Percentiles rank a stretch among this genome's conserved stretches.
These are phyloP conservation scores for Desoria tigrina DNA, from an alignment of 2,888 invertebrate genomes.

Conservation along the genomic window DNA sequence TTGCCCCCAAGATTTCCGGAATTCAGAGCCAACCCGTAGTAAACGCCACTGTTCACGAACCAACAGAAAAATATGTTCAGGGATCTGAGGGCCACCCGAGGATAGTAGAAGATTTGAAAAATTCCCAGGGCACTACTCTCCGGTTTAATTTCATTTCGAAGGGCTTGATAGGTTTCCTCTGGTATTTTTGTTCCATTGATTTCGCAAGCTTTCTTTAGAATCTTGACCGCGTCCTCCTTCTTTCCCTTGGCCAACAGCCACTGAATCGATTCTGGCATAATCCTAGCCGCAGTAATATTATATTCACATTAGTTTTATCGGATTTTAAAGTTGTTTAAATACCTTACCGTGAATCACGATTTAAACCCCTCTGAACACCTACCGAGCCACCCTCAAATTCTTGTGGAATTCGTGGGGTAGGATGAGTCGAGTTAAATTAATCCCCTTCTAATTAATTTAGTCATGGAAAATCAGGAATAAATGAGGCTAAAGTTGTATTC, in stretches of 20 bases:
- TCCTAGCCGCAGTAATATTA: slow-evolving; percentile 56
- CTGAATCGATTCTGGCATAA: slow-evolving; percentile 72
- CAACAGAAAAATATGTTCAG: slow-evolving; percentile 31
- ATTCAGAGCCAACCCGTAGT: slow-evolving; percentile 76
- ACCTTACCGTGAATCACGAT: too few species aligned
- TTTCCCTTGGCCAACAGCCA: slow-evolving; percentile 70
- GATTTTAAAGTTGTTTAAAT: too few species aligned
- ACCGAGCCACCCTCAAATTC: too few species aligned
- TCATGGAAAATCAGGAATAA: too few species aligned
- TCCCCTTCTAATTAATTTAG: too few species aligned
- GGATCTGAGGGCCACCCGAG: slow-evolving; percentile 17
- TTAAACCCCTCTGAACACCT: too few species aligned
- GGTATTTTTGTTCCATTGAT: slow-evolving; percentile 62
- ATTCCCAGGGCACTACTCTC: background rate
- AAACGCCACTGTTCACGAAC: slow-evolving; percentile 75
- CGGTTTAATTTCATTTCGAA: slow-evolving; percentile 7
- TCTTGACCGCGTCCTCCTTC: slow-evolving; percentile 64
- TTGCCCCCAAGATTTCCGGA: slow-evolving; percentile 71
- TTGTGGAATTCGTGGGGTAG: too few species aligned
- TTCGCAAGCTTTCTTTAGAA: slow-evolving; percentile 66
- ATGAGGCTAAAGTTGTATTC: too few species aligned
- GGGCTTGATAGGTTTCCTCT: background rate
- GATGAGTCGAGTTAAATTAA: too few species aligned
- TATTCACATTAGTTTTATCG: slow-evolving; percentile 2
- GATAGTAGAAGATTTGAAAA: slow-evolving; percentile 20